Evolutionary conservation across 2,797 vertebrate species (phyloP), one percentile per base, ranked within the genome.

Genomic region (Gymnoscopelus microlampas): DNA sequence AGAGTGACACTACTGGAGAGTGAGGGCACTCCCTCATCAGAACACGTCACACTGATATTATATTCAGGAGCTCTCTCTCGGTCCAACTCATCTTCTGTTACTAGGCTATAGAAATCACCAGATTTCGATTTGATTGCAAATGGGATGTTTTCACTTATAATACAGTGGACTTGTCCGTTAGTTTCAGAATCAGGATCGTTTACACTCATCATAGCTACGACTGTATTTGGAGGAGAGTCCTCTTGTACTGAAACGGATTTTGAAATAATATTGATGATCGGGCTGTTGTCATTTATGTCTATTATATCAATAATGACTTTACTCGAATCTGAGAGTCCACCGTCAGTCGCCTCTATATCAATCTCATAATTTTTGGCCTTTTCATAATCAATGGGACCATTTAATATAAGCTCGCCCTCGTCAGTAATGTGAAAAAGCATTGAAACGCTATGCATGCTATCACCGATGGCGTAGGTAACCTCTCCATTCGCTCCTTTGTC

Each of bases 281-380:
- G 94, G 0, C 7, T 77, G 2, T 95, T 95, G 48, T 95, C 94
- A 76, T 95, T 94, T 7, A 84, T 61, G 70, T 95, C 94, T 26
- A 83, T 68, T 0, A 94, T 23, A 13, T 92, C 91, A 55, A 95
- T 76, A 3, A 89, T 44, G 0, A 95, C 73, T 73, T 94, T 93
- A 0, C 89, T 83, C 0, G 91, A 89, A 59, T 91, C 90, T 1
- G 90, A 83, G 0, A 93, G 60, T 2, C 90, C 89, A 0, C 92
- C 90, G 0, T 95, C 94, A 47, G 68, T 74, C 7, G 88, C 93
- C 71, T 95, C 87, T 48, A 95, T 68, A 11, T 86, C 79, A 23
- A 95, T 83, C 24, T 94, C 80, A 60, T 93, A 93, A 49, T 74
- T 74, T 0, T 74, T 84, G 0, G 74, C 53, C 1, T 84, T 88